Evolutionary conservation across 2,888 invertebrate genomes (phyloP), one percentile per base, ranked within the genome.

Genomic region (Philereme transversata): DNA sequence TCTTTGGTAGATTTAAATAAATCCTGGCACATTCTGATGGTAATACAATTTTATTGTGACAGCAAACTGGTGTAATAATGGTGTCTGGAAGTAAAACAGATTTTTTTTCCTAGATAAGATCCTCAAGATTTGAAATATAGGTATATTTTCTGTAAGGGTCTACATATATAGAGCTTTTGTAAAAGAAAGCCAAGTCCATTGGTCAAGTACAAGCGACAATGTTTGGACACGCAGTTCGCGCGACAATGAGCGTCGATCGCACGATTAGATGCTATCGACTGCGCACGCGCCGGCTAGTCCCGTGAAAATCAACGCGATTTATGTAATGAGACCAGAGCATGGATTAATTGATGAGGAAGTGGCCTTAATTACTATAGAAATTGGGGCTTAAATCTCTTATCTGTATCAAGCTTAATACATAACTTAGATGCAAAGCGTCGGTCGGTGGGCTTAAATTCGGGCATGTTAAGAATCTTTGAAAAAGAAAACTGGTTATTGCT

Each of bases 221-320:
- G 86, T 88, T 88, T 88, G 82, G 86, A 88, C 87, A 85, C 78
- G 83, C 77, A 75, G 74, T 63, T 63, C 70, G 73, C 73, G 81
- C 81, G 81, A 86, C 84, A 83, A 83, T 78, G 82, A 78, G 77
- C 83, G 86, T 83, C 80, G 83, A 86, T 86, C 80, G 67, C 69
- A 63, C 77, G 86, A 86, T 87, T 77, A 84, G 87, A 82, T 87
- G 68, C 65, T 82, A 89, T 89, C 84, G 69, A 64, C 56, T 74
- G 78, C 81, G 87, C 88, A 85, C 88, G 87, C 85, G 88, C 84
- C 83, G 73, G 22, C 50, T 46, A 70, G 77, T 75, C 76, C 81
- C 77, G 82, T 79, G 81, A 83, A 86, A 83, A 84, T 79, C 80
- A 81, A 79, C 78, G 76, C 78, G 80, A 85, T 85, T 86, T 82